Percentiles rank a stretch among this genome's conserved stretches.
Conservation (phyloP, 1,140 invertebrate species). For the Aphelinus atriplicis region DNA sequence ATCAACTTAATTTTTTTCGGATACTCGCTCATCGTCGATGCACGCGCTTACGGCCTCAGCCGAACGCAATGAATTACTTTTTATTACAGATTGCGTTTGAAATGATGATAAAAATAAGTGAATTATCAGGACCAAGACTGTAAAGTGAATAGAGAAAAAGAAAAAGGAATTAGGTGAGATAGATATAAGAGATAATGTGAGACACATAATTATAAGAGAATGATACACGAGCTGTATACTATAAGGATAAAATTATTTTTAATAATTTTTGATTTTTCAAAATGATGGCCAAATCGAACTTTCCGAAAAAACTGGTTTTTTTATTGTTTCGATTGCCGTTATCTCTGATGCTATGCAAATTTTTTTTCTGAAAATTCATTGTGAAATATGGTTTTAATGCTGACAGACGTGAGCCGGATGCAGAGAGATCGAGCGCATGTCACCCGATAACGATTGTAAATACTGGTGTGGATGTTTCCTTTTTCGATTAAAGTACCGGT, state of each 20-base stretch:
- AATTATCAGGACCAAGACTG: slow-evolving; percentile 17
- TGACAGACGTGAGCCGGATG: slow-evolving; percentile 5
- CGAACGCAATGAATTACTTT: slow-evolving; percentile 22
- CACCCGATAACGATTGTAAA: slow-evolving; percentile 26
- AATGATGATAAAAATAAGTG: slow-evolving; percentile 6
- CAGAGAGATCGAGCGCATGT: neutral
- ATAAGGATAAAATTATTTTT: too few species aligned
- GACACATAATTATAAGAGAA: slow-evolving; percentile 23
- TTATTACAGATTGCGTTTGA: slow-evolving; percentile 21
- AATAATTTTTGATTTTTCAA: too few species aligned
- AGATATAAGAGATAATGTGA: slow-evolving; percentile 22
- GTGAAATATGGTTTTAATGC: too few species aligned
- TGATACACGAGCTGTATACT: neutral
- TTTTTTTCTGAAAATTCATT: too few species aligned
- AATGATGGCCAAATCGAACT: too few species aligned
- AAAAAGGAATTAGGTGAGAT: neutral
- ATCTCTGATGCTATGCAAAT: too few species aligned
- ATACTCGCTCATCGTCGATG: slow-evolving; percentile 25
- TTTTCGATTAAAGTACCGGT: slow-evolving; percentile 6
- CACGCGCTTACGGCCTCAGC: slow-evolving; percentile 17
- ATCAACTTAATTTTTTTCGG: neutral
- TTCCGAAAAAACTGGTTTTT: too few species aligned
- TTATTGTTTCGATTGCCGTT: too few species aligned
- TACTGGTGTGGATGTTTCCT: neutral
- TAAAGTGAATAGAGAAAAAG: slow-evolving; percentile 19